Conservation (phyloP, 1,140 invertebrate genomes). For the Drosophila orena region DNA sequence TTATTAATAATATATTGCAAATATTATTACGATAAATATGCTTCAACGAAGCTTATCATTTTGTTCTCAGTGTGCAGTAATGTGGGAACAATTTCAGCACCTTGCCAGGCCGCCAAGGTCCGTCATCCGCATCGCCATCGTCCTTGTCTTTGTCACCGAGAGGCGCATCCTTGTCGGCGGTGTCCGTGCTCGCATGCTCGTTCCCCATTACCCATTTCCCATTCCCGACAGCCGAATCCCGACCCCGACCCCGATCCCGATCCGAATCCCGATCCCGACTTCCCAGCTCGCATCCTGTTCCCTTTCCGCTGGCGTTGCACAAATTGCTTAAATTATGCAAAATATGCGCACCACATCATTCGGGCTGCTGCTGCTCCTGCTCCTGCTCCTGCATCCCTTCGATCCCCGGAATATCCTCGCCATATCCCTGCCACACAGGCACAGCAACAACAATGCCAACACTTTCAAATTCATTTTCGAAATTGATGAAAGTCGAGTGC, state of each 20-base stretch:
- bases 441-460: conserved; percentile 53
- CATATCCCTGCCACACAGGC: conserved; percentile 17
- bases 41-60: neutral
- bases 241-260: neutral
- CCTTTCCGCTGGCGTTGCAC: conserved; percentile 65
- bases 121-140: conserved; percentile 28
- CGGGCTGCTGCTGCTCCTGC: conserved; percentile 11
- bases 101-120: conserved; percentile 16
- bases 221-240: conserved; percentile 9
- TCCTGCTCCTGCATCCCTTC: conserved; percentile 15
- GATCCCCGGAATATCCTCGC: neutral
- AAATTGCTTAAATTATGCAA: conserved; percentile 83
- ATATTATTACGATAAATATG: too few relatives aligned
- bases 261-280: conserved; percentile 16
- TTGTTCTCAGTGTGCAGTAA: conserved; percentile 39
- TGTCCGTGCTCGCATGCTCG: conserved; percentile 35
- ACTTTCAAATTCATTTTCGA: conserved; percentile 82
- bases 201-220: conserved; percentile 1
- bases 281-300: conserved; percentile 22
- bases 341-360: conserved; percentile 79
- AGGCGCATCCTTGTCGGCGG: conserved; percentile 13
- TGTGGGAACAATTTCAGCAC: conserved; percentile 61
- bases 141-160: conserved; percentile 40
- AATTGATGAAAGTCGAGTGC: conserved; percentile 73
- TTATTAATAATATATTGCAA: too few relatives aligned